Percentiles rank a stretch among this genome's conserved stretches.
Evolutionary conservation across 2,888 invertebrate genomes (phyloP).

Genomic region (Phaedon cochleariae): DNA sequence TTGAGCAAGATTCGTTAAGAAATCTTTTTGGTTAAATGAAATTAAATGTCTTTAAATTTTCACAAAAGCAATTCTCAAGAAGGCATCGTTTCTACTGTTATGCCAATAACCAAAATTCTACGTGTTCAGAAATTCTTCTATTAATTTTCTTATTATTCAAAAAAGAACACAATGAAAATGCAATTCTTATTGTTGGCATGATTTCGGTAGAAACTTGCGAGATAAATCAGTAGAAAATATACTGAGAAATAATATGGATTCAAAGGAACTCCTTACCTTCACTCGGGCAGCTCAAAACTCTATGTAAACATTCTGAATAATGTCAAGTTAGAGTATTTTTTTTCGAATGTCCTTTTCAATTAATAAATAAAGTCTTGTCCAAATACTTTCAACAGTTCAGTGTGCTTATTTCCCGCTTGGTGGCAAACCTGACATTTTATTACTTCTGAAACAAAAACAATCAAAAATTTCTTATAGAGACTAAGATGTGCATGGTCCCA

Average conservation of each 20-base stretch:
- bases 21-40: too few relatives aligned
- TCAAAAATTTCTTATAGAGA: too few relatives aligned
- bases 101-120: not conserved
- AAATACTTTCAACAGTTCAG: slow-evolving; percentile 25
- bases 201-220: not conserved
- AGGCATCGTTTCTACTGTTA: not conserved
- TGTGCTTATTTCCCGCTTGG: slow-evolving; percentile 51
- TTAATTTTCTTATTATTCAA: not conserved
- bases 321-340: slow-evolving; percentile 23
- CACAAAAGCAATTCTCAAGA: too few relatives aligned
- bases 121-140: too few relatives aligned
- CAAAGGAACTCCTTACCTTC: slow-evolving; percentile 49
- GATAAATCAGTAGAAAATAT: not conserved
- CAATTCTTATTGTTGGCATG: slow-evolving; percentile 3
- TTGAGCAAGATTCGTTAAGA: slow-evolving; percentile 32
- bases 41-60: not conserved
- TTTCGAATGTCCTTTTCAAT: slow-evolving; percentile 20
- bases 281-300: slow-evolving; percentile 42
- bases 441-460: slow-evolving; percentile 46
- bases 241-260: not conserved
- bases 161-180: not conserved
- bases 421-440: slow-evolving; percentile 54
- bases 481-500: too few relatives aligned
- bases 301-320: slow-evolving; percentile 42
- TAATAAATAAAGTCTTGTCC: slow-evolving; percentile 26